Evolutionary conservation across 2,888 invertebrate genomes (phyloP).

Genomic region (Gymnoscelis rufifasciata): DNA sequence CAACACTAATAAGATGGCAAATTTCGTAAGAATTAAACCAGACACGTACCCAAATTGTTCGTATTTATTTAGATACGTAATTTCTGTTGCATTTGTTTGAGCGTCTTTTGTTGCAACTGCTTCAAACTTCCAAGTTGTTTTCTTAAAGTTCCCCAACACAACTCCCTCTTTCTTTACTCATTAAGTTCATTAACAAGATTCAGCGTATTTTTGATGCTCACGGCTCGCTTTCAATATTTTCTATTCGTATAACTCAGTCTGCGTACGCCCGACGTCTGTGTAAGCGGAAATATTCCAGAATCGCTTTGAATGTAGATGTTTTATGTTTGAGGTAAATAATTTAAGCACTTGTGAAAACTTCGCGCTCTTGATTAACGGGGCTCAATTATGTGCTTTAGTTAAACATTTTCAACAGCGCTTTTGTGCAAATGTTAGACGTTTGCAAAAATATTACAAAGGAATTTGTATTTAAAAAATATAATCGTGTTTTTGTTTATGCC

Average conservation of each 20-base stretch:
- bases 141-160: slow-evolving; percentile 54
- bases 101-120: slow-evolving; percentile 49
- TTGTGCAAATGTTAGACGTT: slow-evolving; percentile 56
- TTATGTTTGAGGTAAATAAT: slow-evolving; percentile 75
- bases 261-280: slow-evolving; percentile 57
- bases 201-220: slow-evolving; percentile 67
- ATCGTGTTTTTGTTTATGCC: slow-evolving; percentile 30
- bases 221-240: slow-evolving; percentile 65
- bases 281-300: slow-evolving; percentile 68
- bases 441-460: slow-evolving; percentile 43
- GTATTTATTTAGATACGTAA: slow-evolving; percentile 31
- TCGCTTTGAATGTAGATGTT: slow-evolving; percentile 72
- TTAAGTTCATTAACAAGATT: slow-evolving; percentile 73
- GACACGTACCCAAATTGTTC: neutral
- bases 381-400: slow-evolving; percentile 70
- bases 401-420: slow-evolving; percentile 62
- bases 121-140: slow-evolving; percentile 63
- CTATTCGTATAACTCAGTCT: slow-evolving; percentile 65
- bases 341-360: slow-evolving; percentile 73
- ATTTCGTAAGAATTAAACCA: too few species aligned
- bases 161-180: slow-evolving; percentile 63
- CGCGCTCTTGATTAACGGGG: slow-evolving; percentile 69
- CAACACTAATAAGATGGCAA: too few species aligned
- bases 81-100: slow-evolving; percentile 39
- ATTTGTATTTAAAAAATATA: slow-evolving; percentile 30